Base-by-base conservation (phyloP, 2,113 vertebrate genomes). In the Montifringilla adamsi region DNA sequence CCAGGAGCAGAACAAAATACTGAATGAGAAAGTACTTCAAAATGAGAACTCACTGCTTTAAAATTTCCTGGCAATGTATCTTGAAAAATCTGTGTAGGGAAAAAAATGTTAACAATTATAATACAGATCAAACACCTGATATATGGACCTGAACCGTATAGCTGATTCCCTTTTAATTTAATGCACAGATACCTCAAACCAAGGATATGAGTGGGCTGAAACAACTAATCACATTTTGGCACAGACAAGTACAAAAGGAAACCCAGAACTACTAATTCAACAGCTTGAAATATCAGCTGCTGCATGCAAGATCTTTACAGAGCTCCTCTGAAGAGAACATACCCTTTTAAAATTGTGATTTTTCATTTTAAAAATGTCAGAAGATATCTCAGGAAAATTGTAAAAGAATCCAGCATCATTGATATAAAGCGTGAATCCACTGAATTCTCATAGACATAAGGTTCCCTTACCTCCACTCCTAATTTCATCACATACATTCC, bases 201-300 rank as follows among this genome's bases (percentile, higher is more conserved):
- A 94, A 91, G 90, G n/a, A 58, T 89, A 87, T 93, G 96, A 96
- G 96, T 97, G 95, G 96, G 96, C 82, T 96, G 94, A 90, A 97
- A 95, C 52, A 96, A 96, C 95, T 96, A 96, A 96, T 93, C 90
- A 16, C 90, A 84, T 97, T 95, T 96, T 97, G 96, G 94, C 96
- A 96, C 80, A 92, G 90, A 56, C n/a, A 79, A 95, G 90, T 95
- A 95, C 90, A 94, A 97, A 96, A 96, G 95, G 90, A 94, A 97
- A 95, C 90, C 94, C 91, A 92, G 85, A 93, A 88, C 90, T 94
- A 97, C 93, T 95, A 95, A 96, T 95, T 94, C 93, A 96, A 96
- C 96, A 96, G 96, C 95, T 96, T 96, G 96, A 91, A 97, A 96
- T 96, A 96, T 96, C 96, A 97, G 94, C 95, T 96, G 96, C 95